Evolutionary conservation across 30 jellyfish, hydroid and myxozoan genomes (phyloP).

Genomic region (Chironex yamaguchii): DNA sequence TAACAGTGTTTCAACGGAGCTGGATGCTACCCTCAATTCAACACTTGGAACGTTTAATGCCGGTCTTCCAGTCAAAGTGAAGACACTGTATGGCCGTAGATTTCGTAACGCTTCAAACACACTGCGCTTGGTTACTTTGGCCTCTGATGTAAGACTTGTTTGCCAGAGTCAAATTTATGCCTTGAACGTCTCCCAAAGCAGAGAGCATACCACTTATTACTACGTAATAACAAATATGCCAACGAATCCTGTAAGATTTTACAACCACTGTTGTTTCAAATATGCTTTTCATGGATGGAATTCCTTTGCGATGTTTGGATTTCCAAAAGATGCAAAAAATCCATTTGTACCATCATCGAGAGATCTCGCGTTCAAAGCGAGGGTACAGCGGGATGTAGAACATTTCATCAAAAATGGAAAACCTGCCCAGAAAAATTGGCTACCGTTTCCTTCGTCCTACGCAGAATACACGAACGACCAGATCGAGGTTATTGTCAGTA

Average conservation of each 20-base stretch:
- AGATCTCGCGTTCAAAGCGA: conserved; percentile 21
- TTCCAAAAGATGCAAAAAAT: background rate
- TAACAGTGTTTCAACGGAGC: too few relatives aligned
- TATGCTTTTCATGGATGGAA: conserved; percentile 63
- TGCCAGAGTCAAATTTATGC: conserved; percentile 46
- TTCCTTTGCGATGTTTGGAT: conserved; percentile 67
- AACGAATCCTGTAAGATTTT: background rate
- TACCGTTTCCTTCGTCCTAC: too few relatives aligned
- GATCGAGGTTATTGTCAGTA: too few relatives aligned
- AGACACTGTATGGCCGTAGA: too few relatives aligned
- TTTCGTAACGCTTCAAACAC: too few relatives aligned
- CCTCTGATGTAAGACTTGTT: conserved; percentile 53
- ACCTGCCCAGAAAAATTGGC: conserved; percentile 20
- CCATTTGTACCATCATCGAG: background rate
- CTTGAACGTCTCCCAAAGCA: conserved; percentile 12
- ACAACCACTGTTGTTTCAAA: background rate
- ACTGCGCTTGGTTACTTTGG: background rate
- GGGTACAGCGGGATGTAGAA: conserved; percentile 8
- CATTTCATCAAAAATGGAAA: conserved; percentile 26
- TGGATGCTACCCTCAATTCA: too few relatives aligned
- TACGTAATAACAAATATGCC: conserved; percentile 38
- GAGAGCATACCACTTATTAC: conserved; percentile 14
- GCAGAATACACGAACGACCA: too few relatives aligned
- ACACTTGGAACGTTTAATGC: too few relatives aligned
- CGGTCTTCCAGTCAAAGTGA: too few relatives aligned